Percentiles rank a stretch among this genome's conserved stretches.
These are phyloP conservation scores for Uropetala carovei DNA, from an alignment of 2,888 invertebrate species.

Conservation along the genomic window DNA sequence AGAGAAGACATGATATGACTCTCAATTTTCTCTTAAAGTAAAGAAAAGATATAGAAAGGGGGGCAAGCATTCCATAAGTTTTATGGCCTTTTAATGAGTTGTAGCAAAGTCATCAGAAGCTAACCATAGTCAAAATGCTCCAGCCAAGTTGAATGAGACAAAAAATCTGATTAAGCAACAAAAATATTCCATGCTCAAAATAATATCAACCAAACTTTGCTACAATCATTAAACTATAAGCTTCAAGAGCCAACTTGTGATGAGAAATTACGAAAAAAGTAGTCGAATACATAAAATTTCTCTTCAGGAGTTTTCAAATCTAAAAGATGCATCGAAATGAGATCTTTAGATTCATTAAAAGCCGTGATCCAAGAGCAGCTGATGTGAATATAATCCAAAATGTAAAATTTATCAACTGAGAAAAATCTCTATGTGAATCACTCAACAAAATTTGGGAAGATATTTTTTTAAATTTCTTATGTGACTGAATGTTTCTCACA, in stretches of 20 bases:
- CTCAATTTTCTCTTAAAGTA: constrained; percentile 29
- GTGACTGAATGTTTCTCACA: background rate
- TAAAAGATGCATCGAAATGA: background rate
- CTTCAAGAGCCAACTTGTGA: constrained; percentile 58
- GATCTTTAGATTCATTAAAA: too few relatives aligned
- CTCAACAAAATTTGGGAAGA: too few relatives aligned
- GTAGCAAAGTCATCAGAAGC: background rate
- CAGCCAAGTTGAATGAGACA: background rate
- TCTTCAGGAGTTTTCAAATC: background rate
- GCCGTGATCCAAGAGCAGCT: too few relatives aligned
- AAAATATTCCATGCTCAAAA: background rate
- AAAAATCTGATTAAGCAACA: background rate
- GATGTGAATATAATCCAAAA: too few relatives aligned
- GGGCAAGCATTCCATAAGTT: constrained; percentile 24
- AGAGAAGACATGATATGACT: background rate
- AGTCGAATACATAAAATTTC: background rate
- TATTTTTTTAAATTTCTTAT: background rate
- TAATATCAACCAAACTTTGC: constrained; percentile 15
- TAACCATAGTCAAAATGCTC: background rate
- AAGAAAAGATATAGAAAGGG: background rate
- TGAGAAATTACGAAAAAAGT: background rate
- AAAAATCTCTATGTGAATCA: too few relatives aligned
- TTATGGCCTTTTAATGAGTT: constrained; percentile 29
- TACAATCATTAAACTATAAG: constrained; percentile 50
- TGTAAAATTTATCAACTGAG: too few relatives aligned